These are phyloP conservation scores for Taeniopygia guttata DNA, from an alignment of 2,797 vertebrate species.

Conservation along the genomic window DNA sequence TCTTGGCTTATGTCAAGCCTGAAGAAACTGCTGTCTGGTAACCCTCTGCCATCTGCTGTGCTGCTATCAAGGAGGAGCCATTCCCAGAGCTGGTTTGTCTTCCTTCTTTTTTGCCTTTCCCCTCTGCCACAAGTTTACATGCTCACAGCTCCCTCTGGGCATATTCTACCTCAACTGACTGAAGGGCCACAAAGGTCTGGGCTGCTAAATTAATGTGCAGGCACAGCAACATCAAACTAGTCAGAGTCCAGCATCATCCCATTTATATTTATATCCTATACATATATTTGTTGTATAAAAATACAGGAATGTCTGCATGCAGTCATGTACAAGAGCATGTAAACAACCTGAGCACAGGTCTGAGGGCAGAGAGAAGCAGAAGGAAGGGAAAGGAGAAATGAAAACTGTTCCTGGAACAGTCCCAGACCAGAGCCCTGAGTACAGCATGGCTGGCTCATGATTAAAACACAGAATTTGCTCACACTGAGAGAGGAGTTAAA, in stretches of 20 bases:
- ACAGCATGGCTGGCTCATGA: neutral
- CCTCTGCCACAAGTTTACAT: neutral
- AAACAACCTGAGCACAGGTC: neutral
- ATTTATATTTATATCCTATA: neutral
- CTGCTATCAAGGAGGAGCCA: neutral
- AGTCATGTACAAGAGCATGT: fast-evolving
- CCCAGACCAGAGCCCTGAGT: neutral
- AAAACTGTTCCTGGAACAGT: neutral
- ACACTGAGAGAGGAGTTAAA: neutral
- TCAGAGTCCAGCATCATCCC: neutral
- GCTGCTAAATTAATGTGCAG: neutral
- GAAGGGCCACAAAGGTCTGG: neutral
- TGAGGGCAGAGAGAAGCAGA: neutral
- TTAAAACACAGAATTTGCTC: neutral
- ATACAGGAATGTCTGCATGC: neutral
- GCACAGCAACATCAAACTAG: neutral
- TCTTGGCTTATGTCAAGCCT: conserved; percentile 49
- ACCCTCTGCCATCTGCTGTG: conserved; percentile 35
- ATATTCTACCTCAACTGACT: neutral
- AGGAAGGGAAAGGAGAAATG: neutral
- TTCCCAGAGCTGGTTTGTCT: neutral
- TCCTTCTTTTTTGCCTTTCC: neutral
- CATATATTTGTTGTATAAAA: neutral
- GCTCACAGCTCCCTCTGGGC: neutral
- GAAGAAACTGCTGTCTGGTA: conserved; percentile 46